phyloP scores from a whole-genome alignment of 2,113 vertebrate species.

The Pteruthius melanotis region DNA sequence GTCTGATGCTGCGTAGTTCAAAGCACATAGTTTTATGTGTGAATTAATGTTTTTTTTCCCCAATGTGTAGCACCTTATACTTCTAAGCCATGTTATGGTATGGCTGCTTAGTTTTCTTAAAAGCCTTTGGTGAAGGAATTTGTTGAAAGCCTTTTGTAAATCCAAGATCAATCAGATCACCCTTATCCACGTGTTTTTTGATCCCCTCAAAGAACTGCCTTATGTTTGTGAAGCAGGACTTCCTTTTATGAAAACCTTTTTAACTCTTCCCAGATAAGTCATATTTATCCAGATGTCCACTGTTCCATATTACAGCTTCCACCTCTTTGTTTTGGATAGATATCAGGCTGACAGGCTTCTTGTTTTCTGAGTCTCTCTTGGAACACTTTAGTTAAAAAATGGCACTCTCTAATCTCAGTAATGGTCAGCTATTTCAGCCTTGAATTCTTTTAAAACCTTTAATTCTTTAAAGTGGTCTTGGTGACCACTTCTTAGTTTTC shows the following conservation, averaged over 20 bases:
- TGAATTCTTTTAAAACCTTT: not conserved
- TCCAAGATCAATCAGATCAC: slow-evolving; percentile 38
- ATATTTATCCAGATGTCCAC: slow-evolving; percentile 39
- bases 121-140: slow-evolving; percentile 39
- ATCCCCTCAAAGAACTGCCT: slow-evolving; percentile 31
- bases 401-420: not conserved
- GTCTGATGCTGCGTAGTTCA: not conserved
- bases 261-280: slow-evolving; percentile 34
- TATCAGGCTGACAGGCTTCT: not conserved
- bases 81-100: slow-evolving; percentile 9
- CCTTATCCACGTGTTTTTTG: slow-evolving; percentile 36
- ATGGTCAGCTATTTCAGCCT: not conserved
- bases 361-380: not conserved
- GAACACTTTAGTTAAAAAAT: not conserved
- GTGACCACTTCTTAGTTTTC: not conserved
- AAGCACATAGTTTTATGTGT: not conserved
- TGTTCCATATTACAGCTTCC: not conserved
- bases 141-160: slow-evolving; percentile 53
- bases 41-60: not conserved
- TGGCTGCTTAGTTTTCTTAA: slow-evolving; percentile 25
- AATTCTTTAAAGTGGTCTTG: not conserved
- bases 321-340: not conserved
- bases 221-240: slow-evolving; percentile 6
- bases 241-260: slow-evolving; percentile 26
- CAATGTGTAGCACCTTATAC: not conserved